Percentiles rank a stretch among this genome's conserved stretches.
phyloP scores from a whole-genome alignment of 2,113 vertebrate species.

The Aspiorhynchus laticeps region DNA sequence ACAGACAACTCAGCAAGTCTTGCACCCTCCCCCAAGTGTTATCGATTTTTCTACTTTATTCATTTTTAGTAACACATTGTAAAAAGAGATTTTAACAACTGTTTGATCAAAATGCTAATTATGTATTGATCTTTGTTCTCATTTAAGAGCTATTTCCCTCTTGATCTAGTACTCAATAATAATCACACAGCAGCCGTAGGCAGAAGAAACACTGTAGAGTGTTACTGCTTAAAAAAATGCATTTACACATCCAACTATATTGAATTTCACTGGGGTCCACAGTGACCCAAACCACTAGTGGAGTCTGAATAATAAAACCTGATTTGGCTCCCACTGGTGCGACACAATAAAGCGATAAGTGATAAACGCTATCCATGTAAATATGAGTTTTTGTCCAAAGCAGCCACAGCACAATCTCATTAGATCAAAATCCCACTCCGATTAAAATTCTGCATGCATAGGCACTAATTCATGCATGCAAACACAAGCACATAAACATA shows the following conservation, averaged over 20 bases:
- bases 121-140: conserved; percentile 61
- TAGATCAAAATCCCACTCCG: background rate
- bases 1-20: background rate
- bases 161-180: conserved; percentile 37
- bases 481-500: background rate
- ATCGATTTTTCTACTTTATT: conserved; percentile 20
- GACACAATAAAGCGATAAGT: background rate
- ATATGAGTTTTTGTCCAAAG: too few relatives aligned
- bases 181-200: background rate
- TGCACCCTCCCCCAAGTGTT: background rate
- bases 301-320: background rate
- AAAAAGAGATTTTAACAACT: conserved; percentile 55
- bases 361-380: background rate
- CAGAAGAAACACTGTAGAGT: conserved; percentile 2
- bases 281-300: too few relatives aligned
- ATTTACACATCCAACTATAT: background rate
- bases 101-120: conserved; percentile 62
- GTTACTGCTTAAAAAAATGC: background rate
- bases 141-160: conserved; percentile 45
- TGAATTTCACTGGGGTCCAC: background rate
- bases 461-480: background rate
- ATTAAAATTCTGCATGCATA: background rate
- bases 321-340: background rate
- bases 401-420: background rate
- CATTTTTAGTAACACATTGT: conserved; percentile 37